Evolutionary conservation across 35 echinoderm and acorn worm species (phyloP).

Genomic region (Diadema setosum): DNA sequence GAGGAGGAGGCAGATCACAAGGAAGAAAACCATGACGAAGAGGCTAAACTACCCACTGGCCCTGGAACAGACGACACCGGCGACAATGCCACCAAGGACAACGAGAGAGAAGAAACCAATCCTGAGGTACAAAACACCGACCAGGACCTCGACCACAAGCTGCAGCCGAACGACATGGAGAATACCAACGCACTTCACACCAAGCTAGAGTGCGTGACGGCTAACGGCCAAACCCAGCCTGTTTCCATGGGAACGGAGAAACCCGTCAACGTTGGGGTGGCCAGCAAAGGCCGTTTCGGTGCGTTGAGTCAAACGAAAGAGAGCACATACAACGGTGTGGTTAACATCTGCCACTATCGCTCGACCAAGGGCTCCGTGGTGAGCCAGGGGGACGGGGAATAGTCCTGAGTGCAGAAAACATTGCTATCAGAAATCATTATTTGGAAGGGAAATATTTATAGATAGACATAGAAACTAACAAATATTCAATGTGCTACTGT

Average conservation of each 20-base stretch:
- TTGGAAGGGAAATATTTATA: no score
- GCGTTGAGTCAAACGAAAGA: conserved; percentile 66
- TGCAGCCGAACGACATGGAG: not conserved
- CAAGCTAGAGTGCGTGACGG: not conserved
- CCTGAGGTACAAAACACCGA: no score
- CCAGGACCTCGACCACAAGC: not conserved
- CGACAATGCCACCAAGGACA: not conserved
- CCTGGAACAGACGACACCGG: not conserved
- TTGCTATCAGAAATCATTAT: no score
- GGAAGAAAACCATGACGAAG: not conserved
- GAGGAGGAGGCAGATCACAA: not conserved
- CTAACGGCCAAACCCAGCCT: not conserved
- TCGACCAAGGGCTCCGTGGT: not conserved
- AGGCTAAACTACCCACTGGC: not conserved
- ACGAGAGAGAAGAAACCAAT: no score
- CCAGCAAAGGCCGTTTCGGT: conserved; percentile 85
- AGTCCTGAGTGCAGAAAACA: not conserved
- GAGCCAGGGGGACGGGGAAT: not conserved
- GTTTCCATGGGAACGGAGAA: not conserved
- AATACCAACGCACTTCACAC: not conserved
- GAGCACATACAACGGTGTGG: conserved; percentile 87
- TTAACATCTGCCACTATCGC: conserved; percentile 80
- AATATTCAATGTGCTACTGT: no score
- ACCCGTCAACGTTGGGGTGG: not conserved
- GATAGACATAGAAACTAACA: no score